phyloP scores from a whole-genome alignment of 2,888 invertebrate species.

The Hypomecis atomaria region DNA sequence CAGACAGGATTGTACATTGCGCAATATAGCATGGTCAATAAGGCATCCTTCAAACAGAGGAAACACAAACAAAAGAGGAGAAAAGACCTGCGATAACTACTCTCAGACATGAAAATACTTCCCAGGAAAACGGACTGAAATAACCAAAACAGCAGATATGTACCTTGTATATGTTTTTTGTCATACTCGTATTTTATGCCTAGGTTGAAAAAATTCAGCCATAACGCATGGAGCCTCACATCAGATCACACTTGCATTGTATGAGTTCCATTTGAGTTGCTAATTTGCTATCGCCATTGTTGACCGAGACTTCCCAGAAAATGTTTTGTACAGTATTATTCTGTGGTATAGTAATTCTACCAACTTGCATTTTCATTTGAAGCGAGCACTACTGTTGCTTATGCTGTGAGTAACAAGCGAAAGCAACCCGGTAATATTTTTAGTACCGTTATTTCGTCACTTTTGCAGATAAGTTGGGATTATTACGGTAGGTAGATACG shows the following conservation, averaged over 20 bases:
- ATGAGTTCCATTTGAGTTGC: conserved; percentile 23
- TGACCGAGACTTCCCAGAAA: conserved; percentile 10
- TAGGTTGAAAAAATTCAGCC: neutral
- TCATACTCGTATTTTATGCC: neutral
- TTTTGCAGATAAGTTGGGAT: neutral
- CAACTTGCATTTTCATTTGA: neutral
- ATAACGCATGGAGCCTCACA: neutral
- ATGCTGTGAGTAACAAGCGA: neutral
- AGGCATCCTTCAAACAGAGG: too few species aligned
- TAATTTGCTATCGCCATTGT: conserved; percentile 20
- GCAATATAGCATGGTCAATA: too few species aligned
- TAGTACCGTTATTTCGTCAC: neutral
- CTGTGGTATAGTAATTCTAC: neutral
- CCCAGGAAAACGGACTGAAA: too few species aligned
- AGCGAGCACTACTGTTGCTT: neutral
- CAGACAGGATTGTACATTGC: too few species aligned
- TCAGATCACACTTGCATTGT: conserved; percentile 2
- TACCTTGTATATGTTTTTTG: too few species aligned
- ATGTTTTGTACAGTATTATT: neutral
- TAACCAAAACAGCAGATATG: too few species aligned
- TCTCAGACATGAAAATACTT: too few species aligned
- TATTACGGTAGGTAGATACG: neutral
- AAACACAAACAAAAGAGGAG: too few species aligned
- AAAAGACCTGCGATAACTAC: too few species aligned
- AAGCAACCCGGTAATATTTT: neutral